Base-by-base conservation (phyloP, 2,797 vertebrate species). In the Ptychobarbus kaznakovi region DNA sequence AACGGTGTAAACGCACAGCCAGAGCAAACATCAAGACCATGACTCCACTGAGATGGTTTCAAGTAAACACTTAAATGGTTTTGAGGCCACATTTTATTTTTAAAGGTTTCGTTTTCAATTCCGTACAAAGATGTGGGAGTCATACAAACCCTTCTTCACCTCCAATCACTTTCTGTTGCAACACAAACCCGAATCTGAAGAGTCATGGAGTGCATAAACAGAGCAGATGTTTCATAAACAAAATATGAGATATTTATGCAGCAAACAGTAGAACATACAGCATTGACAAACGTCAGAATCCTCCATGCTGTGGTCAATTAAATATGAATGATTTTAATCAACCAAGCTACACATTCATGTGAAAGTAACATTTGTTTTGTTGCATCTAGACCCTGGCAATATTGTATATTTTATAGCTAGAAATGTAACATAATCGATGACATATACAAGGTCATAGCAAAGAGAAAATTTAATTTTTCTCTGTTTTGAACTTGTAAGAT, bases 401-500 rank as follows among this genome's bases (percentile, higher is more conserved):
- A 77, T 81, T 84, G 51, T 77, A 73, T 10, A 77, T 65, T 77
- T 88, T 77, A 49, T 81, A 40, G 53, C 76, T 18, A 63, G 61
- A 68, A 83, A 66, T 49, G 8, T 15, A 42, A 66, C 40, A 46
- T 65, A 49, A 86, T 12, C 16, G 61, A 75, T 83, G 61, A 78
- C 58, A 84, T 70, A 65, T 77, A 75, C 76, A 88, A 72, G 87
- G 81, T 86, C 84, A 86, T 20, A 18, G 68, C 51, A 80, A 83
- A 83, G 53, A 40, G 69, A 65, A 76, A 63, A 56, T 72, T 10
- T 0, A 61, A 25, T 86, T 81, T 84, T 81, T 73, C 46, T 78
- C 51, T 63, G 77, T 80, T 75, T 65, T 83, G 22, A 65, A 51
- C 70, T 77, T 77, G 77, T 63, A n/a, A 38, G 72, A 69, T 65